Percentiles rank a stretch among this genome's conserved stretches.
These are phyloP conservation scores for Thamnophis elegans DNA, from an alignment of 2,797 vertebrate genomes.

Conservation along the genomic window DNA sequence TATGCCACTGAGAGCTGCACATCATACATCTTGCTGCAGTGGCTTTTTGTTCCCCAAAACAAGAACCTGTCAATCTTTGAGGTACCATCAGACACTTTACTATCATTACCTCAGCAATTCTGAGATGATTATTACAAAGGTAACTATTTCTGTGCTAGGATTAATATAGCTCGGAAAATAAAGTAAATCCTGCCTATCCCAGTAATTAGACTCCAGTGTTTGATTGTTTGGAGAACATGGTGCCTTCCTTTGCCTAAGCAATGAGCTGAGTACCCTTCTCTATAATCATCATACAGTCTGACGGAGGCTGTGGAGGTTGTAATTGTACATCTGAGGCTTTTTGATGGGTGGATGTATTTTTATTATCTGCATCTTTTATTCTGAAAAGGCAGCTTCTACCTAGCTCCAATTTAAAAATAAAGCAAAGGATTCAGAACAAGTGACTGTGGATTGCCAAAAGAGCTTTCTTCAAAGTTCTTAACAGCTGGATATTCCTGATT, in stretches of 20 bases:
- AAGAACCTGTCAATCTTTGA: neutral
- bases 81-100: neutral
- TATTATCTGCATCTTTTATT: conserved; percentile 44
- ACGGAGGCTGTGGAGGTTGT: conserved; percentile 56
- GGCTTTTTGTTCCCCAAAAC: neutral
- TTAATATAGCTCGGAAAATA: neutral
- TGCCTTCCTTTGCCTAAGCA: conserved; percentile 20
- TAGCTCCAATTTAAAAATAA: conserved; percentile 38
- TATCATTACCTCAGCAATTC: conserved; percentile 10
- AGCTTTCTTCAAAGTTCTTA: neutral
- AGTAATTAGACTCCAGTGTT: conserved; percentile 2
- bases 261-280: conserved; percentile 43
- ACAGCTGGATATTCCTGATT: neutral
- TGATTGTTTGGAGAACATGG: conserved; percentile 32
- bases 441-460: neutral
- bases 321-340: conserved; percentile 59
- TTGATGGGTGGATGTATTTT: conserved; percentile 51
- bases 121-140: conserved; percentile 10
- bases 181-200: conserved; percentile 19
- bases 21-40: neutral
- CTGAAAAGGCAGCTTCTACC: conserved; percentile 38
- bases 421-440: conserved; percentile 22
- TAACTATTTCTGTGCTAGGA: conserved; percentile 9
- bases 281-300: conserved; percentile 38
- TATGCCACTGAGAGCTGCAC: neutral